Evolutionary conservation across 37 sponge, comb jelly and placozoan genomes (phyloP).

Genomic region (Spongia lamella): DNA sequence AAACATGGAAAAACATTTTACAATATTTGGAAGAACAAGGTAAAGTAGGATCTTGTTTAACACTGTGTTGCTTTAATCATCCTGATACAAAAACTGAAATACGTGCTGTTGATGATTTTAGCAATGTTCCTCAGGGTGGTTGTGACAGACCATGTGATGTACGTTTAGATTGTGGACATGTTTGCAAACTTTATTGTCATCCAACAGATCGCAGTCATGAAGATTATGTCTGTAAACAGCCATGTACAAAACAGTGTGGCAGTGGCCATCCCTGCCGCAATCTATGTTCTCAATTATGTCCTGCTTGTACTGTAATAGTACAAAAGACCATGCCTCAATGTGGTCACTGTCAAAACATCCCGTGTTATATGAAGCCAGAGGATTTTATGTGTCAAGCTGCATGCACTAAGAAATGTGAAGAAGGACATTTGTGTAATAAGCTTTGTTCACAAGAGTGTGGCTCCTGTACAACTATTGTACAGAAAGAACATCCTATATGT

Average conservation of each 20-base stretch:
- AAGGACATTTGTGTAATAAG: slow-evolving; percentile 30
- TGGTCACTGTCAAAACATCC: slow-evolving; percentile 40
- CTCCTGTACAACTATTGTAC: slow-evolving; percentile 2
- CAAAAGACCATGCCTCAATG: slow-evolving; percentile 42
- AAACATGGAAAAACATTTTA: slow-evolving; percentile 29
- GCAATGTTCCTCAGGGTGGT: slow-evolving; percentile 36
- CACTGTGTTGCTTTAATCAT: slow-evolving; percentile 38
- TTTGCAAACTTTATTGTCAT: slow-evolving; percentile 35
- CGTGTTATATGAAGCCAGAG: slow-evolving; percentile 41
- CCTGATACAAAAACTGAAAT: not conserved
- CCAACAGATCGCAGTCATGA: slow-evolving; percentile 42
- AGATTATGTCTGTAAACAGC: slow-evolving; percentile 56
- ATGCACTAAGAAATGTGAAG: slow-evolving; percentile 32
- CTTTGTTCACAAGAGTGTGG: slow-evolving; percentile 33
- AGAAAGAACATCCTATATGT: slow-evolving; percentile 21
- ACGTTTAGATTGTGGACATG: slow-evolving; percentile 32
- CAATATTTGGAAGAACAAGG: slow-evolving; percentile 11
- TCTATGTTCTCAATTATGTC: slow-evolving; percentile 38
- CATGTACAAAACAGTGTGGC: slow-evolving; percentile 42
- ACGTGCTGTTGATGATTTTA: slow-evolving; percentile 26
- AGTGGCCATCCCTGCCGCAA: slow-evolving; percentile 40
- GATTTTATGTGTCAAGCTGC: slow-evolving; percentile 18
- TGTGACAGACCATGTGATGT: slow-evolving; percentile 15
- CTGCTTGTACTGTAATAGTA: slow-evolving; percentile 23
- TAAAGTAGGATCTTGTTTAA: slow-evolving; percentile 19